Conservation (phyloP, 2,797 vertebrate species). For the Scleropages formosus region DNA sequence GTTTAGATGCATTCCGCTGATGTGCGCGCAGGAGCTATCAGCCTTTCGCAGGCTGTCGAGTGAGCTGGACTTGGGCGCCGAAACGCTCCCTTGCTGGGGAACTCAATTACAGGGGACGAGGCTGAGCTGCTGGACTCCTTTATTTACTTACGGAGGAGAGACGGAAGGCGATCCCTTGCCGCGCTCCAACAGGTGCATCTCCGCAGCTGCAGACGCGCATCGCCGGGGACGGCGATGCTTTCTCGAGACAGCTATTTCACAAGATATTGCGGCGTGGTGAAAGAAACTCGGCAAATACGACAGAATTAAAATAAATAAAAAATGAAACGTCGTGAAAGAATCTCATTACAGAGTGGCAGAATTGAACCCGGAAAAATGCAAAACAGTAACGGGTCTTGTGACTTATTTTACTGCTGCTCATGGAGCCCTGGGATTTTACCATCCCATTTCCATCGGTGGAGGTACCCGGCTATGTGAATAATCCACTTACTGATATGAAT, state of each 20-base stretch:
- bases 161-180: neutral
- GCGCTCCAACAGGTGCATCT: neutral
- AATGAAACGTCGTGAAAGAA: too few relatives aligned
- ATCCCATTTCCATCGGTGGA: neutral
- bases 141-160: slow-evolving; percentile 2
- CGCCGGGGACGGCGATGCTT: neutral
- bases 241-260: neutral
- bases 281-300: neutral
- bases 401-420: neutral
- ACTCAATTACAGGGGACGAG: neutral
- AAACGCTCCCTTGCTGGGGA: neutral
- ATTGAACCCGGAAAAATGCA: neutral
- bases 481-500: neutral
- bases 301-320: neutral
- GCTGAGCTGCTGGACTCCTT: neutral
- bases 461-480: neutral
- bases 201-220: neutral
- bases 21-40: neutral
- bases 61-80: too few relatives aligned
- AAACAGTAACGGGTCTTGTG: neutral
- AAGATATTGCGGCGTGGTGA: neutral
- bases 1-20: neutral
- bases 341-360: neutral
- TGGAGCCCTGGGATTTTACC: neutral
- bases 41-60: neutral